Base-by-base conservation (phyloP, 2,113 vertebrate genomes). In the Hippocampus comes region DNA sequence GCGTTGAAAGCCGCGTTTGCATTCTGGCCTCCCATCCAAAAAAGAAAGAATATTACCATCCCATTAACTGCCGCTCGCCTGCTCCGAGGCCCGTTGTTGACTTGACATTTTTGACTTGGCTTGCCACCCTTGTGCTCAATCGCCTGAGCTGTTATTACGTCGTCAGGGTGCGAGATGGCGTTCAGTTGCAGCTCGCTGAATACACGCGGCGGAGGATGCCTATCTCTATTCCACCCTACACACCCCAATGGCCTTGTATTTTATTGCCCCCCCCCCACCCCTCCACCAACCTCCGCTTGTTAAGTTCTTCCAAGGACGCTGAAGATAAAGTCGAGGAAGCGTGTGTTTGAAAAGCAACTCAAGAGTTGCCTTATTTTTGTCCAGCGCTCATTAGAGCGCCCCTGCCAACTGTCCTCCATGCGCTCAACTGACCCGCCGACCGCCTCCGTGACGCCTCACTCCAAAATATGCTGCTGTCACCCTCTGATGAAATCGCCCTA, bases 401-500 rank as follows among this genome's bases (percentile, higher is more conserved):
- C 82, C 68, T 59, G 70, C 72, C 73, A 72, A 63, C 69, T 74
- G 23, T 70, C 70, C 42, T 65, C 73, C 73, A 34, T 49, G 23
- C 2, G 75, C 84, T 85, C 77, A 72, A 77, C 79, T 84, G 89
- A 87, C 83, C 77, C 75, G 23, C 34, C n/a, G 56, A 75, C 55
- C 3, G 75, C 71, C 73, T 17, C 68, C 23, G 63, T 68, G 67
- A 76, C 82, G 74, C 63, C 42, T 25, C 80, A 56, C 74, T 75
- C 53, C 65, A 51, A 73, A 86, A 88, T 87, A 86, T 86, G 86
- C 70, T 70, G 68, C 83, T 84, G 88, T 89, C 87, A 86, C 76
- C 41, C 60, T 48, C 30, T 91, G 91, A 92, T 82, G 87, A 72
- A 89, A 92, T 92, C 73, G 83, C 51, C 67, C 30, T 91, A 92